Percentiles rank a stretch among this genome's conserved stretches.
Evolutionary conservation across 2,888 invertebrate genomes (phyloP).

Genomic region (Melieria omissa): DNA sequence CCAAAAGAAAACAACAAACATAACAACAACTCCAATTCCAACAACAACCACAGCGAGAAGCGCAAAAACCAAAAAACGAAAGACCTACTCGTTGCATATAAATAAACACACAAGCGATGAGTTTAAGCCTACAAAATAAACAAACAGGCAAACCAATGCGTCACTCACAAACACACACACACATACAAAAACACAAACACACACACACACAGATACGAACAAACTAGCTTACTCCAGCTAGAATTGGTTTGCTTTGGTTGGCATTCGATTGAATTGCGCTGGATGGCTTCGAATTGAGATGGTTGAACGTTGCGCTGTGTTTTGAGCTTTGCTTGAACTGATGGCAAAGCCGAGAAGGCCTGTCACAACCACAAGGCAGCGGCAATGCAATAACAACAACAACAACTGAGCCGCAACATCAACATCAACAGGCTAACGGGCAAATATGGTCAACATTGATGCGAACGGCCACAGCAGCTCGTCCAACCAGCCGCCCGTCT

Average conservation of each 20-base stretch:
- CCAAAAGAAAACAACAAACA: constrained; percentile 25
- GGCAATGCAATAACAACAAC: background rate
- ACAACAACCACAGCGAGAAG: background rate
- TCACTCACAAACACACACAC: constrained; percentile 38
- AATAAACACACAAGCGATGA: constrained; percentile 18
- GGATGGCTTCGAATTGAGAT: constrained; percentile 14
- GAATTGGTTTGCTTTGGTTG: constrained; percentile 24
- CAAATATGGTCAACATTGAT: constrained; percentile 2
- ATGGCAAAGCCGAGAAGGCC: constrained; percentile 5
- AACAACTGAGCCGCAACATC: background rate
- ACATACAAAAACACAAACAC: background rate
- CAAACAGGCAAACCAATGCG: constrained; percentile 27
- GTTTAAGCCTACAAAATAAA: constrained; percentile 39
- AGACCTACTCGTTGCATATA: background rate
- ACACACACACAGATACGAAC: constrained; percentile 1
- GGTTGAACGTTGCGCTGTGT: background rate
- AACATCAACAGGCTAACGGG: constrained; percentile 9
- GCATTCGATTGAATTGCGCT: constrained; percentile 4
- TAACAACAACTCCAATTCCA: constrained; percentile 26
- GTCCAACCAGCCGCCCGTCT: too few relatives aligned
- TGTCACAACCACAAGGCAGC: constrained; percentile 15
- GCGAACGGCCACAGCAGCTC: too few relatives aligned
- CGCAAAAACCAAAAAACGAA: too few relatives aligned
- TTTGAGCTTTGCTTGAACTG: background rate
- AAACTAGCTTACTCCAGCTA: constrained; percentile 3